These are phyloP conservation scores for Eilema caniola DNA, from an alignment of 2,888 invertebrate genomes.

Conservation along the genomic window DNA sequence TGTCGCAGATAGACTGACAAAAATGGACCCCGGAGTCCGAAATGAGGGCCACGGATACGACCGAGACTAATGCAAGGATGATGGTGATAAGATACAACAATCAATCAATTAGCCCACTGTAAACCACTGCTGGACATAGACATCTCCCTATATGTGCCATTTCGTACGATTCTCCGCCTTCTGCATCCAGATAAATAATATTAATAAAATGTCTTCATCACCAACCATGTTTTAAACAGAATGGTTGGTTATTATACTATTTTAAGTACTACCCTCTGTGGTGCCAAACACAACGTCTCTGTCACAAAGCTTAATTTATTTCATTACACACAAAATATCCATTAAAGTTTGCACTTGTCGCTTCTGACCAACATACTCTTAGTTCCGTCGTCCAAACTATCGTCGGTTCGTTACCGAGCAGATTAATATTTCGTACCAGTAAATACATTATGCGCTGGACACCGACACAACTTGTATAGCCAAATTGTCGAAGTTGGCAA, in stretches of 20 bases:
- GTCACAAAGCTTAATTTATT: not conserved
- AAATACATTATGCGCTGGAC: conserved; percentile 84
- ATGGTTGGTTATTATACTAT: not conserved
- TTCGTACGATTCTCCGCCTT: no score
- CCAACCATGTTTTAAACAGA: no score
- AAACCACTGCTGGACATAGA: no score
- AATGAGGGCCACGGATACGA: no score
- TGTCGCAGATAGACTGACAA: no score
- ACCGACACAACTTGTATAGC: conserved; percentile 73
- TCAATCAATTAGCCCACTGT: no score
- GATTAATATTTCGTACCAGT: conserved; percentile 85
- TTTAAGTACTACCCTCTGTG: not conserved
- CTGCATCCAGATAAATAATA: no score
- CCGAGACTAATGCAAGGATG: no score
- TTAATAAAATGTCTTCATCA: no score
- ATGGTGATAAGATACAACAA: no score
- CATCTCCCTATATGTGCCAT: no score
- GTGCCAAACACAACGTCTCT: not conserved
- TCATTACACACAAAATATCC: conserved; percentile 18
- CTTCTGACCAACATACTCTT: conserved; percentile 60
- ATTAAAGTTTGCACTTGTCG: conserved; percentile 36
- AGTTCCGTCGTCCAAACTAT: conserved; percentile 72
- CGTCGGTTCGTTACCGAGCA: conserved; percentile 75
- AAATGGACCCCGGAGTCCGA: no score
- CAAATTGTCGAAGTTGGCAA: conserved; percentile 82